These are phyloP conservation scores for Phortica okadai DNA, from an alignment of 2,888 invertebrate species.

Conservation along the genomic window DNA sequence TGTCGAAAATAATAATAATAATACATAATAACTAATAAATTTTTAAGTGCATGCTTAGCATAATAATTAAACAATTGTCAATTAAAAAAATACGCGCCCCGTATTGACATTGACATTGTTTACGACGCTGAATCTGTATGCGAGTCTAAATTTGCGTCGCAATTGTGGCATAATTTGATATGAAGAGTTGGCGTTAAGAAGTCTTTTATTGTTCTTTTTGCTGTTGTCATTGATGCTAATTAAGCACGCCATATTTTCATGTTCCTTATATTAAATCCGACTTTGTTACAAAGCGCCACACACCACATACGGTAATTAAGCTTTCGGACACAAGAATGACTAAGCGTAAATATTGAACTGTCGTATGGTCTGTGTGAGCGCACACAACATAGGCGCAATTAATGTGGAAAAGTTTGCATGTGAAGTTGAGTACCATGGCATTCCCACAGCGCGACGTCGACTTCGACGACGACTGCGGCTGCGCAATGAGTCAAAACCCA, in stretches of 20 bases:
- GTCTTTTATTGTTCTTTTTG: neutral
- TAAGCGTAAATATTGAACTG: no score
- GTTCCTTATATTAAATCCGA: no score
- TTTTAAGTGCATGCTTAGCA: neutral
- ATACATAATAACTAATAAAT: slow-evolving; percentile 1
- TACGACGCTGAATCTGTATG: neutral
- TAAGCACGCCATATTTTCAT: no score
- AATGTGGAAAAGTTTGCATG: no score
- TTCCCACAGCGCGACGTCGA: neutral
- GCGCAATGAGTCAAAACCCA: slow-evolving; percentile 14
- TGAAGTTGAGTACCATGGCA: no score
- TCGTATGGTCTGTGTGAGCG: neutral
- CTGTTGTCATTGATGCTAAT: no score
- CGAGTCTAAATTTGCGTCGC: neutral
- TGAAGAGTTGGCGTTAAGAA: neutral
- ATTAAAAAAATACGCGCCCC: neutral
- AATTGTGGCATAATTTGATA: neutral
- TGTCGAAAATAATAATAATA: neutral
- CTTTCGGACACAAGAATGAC: no score
- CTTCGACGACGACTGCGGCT: neutral
- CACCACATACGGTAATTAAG: no score
- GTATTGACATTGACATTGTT: neutral
- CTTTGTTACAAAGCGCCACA: no score
- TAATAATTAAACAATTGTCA: neutral
- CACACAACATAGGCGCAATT: neutral